These are phyloP conservation scores for Dasypus novemcinctus DNA, from an alignment of 2,113 vertebrate species.

Conservation along the genomic window DNA sequence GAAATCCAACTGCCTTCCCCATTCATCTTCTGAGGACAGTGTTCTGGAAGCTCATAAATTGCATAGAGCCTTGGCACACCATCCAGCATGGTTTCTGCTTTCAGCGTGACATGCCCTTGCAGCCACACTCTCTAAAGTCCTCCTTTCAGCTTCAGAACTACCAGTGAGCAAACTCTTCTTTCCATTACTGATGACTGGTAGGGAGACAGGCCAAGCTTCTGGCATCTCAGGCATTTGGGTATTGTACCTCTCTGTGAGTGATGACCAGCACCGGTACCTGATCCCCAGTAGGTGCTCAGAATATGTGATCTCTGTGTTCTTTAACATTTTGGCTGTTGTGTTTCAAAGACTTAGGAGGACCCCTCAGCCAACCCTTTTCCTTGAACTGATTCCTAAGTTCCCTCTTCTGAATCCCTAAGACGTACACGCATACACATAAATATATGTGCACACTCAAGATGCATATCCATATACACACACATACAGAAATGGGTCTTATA, in stretches of 20 bases:
- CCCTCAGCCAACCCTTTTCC: neutral
- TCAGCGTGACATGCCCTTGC: neutral
- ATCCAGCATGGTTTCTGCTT: neutral
- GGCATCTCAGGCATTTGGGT: neutral
- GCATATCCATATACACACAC: no score
- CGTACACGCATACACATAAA: neutral
- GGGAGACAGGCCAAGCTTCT: neutral
- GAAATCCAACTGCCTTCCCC: neutral
- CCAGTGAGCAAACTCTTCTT: neutral
- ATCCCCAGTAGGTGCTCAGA: neutral
- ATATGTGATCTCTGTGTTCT: neutral
- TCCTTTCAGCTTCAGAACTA: neutral
- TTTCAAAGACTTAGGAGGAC: neutral
- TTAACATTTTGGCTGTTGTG: neutral
- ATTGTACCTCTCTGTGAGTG: neutral
- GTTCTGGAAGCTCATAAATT: neutral
- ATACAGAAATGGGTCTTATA: neutral
- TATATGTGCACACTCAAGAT: no score
- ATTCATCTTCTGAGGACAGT: neutral
- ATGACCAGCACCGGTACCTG: neutral
- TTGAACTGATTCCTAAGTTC: neutral
- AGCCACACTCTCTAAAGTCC: neutral
- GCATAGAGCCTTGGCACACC: neutral
- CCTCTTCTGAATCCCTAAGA: neutral
- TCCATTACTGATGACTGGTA: neutral